These are phyloP conservation scores for Trinorchestia longiramus DNA, from an alignment of 1,140 invertebrate species.

Conservation along the genomic window DNA sequence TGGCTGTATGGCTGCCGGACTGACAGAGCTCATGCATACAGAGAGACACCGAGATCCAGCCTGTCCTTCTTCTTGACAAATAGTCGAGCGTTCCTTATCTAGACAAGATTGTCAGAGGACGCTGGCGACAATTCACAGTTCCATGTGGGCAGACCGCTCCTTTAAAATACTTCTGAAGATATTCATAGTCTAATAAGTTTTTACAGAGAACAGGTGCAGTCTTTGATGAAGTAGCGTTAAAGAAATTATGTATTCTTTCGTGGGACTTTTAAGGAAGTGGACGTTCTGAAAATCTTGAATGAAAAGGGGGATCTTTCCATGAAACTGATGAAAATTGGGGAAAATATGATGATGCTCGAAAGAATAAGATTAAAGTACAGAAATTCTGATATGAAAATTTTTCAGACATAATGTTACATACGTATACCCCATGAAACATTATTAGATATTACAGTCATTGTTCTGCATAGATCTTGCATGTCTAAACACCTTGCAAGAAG, in stretches of 20 bases:
- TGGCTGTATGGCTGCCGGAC: neutral
- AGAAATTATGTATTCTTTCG: neutral
- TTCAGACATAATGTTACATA: no score
- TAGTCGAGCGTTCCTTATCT: constrained; percentile 38
- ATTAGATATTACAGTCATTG: no score
- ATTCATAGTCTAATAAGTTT: neutral
- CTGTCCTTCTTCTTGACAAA: constrained; percentile 45
- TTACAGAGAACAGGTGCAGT: neutral
- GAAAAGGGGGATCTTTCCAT: no score
- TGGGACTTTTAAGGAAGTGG: neutral
- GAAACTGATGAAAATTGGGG: no score
- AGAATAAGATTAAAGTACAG: no score
- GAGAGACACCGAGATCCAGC: constrained; percentile 49
- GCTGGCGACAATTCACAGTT: constrained; percentile 35
- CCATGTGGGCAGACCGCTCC: neutral
- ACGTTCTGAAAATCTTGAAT: no score
- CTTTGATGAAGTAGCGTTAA: neutral
- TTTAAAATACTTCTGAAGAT: neutral
- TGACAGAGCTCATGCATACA: constrained; percentile 49
- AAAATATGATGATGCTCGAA: no score
- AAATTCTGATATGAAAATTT: no score
- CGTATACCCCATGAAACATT: no score
- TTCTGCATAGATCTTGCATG: no score
- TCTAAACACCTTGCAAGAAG: no score
- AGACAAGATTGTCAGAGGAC: constrained; percentile 33